Conservation (phyloP, 53 echinoderm and acorn worm genomes). For the Henricia sp. region DNA sequence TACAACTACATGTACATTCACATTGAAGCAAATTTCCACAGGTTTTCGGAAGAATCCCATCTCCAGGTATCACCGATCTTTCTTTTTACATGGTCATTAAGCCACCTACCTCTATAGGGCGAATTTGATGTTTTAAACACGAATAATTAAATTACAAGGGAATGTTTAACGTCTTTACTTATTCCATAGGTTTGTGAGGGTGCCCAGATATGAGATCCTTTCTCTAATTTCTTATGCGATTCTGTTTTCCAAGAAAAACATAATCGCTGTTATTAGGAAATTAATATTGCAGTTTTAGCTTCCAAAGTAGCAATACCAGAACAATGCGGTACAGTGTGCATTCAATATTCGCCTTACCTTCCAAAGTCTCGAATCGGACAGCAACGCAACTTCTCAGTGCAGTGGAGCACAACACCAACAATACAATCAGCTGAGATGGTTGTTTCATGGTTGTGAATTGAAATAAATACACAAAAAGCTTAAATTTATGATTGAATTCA, state of each 20-base stretch:
- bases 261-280: neutral
- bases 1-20: too few species aligned
- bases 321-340: neutral
- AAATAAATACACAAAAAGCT: neutral
- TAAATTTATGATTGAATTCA: neutral
- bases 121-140: too few species aligned
- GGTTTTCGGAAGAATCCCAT: too few species aligned
- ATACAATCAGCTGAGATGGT: slow-evolving; percentile 16
- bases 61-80: too few species aligned
- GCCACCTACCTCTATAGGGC: too few species aligned
- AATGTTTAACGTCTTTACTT: too few species aligned
- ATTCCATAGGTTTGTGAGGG: too few species aligned
- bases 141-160: too few species aligned
- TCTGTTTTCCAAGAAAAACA: neutral
- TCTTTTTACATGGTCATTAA: too few species aligned
- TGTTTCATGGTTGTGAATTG: neutral
- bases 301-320: neutral
- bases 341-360: neutral
- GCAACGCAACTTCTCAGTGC: slow-evolving; percentile 36
- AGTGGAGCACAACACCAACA: slow-evolving; percentile 18
- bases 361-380: slow-evolving; percentile 21
- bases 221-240: neutral
- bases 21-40: too few species aligned
- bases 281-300: neutral
- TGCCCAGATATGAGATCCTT: too few species aligned